These are phyloP conservation scores for Poecilia latipinna DNA, from an alignment of 2,113 vertebrate genomes.

Conservation along the genomic window DNA sequence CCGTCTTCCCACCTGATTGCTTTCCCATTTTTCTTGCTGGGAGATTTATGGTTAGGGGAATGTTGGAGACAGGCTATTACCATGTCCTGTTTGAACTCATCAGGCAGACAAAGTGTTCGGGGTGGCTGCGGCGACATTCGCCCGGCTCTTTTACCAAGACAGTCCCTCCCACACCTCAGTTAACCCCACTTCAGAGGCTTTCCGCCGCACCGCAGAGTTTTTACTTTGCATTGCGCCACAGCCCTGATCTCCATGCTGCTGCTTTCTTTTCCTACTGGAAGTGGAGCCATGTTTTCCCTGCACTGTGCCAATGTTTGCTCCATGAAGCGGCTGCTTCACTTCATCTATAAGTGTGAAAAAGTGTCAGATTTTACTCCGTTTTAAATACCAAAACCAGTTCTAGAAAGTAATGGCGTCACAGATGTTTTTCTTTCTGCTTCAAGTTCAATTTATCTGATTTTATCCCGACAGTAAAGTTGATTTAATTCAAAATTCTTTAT, in stretches of 20 bases:
- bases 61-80: constrained; percentile 82
- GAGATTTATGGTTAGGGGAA: constrained; percentile 79
- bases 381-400: not conserved
- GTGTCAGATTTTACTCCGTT: not conserved
- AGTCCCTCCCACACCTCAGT: constrained; percentile 38
- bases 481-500: not conserved
- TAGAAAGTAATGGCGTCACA: too few relatives aligned
- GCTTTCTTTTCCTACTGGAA: not conserved
- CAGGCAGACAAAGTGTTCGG: constrained; percentile 76
- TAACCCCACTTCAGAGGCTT: constrained; percentile 43
- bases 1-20: constrained; percentile 77
- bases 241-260: not conserved
- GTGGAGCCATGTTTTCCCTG: constrained; percentile 2
- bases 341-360: not conserved
- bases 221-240: constrained; percentile 30
- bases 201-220: constrained; percentile 37
- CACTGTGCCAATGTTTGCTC: constrained; percentile 7
- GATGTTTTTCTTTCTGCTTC: too few relatives aligned
- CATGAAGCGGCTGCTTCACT: constrained; percentile 18
- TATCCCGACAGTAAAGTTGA: not conserved
- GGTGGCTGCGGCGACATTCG: constrained; percentile 38
- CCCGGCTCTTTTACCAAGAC: constrained; percentile 25
- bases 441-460: not conserved
- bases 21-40: constrained; percentile 75
- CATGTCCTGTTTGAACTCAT: constrained; percentile 81